phyloP scores from a whole-genome alignment of 1,140 invertebrate species.

The Aphis gossypii region DNA sequence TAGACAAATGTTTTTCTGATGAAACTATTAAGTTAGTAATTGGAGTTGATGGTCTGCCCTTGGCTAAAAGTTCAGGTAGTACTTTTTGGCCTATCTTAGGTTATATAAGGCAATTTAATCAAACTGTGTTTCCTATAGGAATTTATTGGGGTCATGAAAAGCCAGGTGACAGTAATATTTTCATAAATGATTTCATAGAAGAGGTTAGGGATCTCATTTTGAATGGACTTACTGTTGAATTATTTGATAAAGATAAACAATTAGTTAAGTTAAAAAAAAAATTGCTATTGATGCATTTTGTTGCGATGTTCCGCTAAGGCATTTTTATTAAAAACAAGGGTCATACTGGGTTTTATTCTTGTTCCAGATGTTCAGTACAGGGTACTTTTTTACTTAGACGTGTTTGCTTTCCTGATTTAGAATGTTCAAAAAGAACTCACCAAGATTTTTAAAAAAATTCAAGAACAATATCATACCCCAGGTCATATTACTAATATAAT shows the following conservation, averaged over 20 bases:
- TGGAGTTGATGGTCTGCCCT: slow-evolving; percentile 61
- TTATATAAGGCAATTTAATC: background rate
- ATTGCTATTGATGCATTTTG: background rate
- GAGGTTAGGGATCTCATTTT: background rate
- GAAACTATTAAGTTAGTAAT: background rate
- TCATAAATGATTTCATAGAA: background rate
- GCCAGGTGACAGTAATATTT: background rate
- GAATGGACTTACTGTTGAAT: background rate
- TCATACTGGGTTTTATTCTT: background rate
- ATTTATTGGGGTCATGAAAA: background rate
- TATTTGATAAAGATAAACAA: background rate
- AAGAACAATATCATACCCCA: background rate
- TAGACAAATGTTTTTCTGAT: background rate
- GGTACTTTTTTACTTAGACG: background rate
- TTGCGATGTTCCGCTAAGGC: background rate
- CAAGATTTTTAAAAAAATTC: background rate
- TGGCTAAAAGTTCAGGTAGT: slow-evolving; percentile 61
- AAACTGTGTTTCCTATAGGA: background rate
- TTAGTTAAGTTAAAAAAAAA: background rate
- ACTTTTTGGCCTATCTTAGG: slow-evolving; percentile 62
- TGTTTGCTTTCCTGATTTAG: background rate
- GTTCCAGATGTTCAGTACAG: background rate
- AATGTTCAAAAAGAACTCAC: background rate
- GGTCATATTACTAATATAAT: background rate
- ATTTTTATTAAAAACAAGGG: background rate